phyloP scores from a whole-genome alignment of 2,113 vertebrate genomes.

The Epinephelus fuscoguttatus region DNA sequence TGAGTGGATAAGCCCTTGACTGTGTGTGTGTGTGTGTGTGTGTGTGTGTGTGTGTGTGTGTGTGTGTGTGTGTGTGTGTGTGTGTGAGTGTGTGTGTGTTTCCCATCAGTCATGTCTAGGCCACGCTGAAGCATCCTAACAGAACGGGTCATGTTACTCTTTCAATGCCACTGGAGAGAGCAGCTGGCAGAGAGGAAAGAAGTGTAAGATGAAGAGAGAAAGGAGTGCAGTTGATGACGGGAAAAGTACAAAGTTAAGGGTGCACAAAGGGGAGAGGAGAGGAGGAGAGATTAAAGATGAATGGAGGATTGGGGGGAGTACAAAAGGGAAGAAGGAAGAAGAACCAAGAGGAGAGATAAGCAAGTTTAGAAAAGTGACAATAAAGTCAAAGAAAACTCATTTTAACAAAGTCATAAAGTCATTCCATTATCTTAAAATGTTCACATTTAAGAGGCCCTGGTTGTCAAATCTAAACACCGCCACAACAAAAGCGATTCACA shows the following conservation, averaged over 20 bases:
- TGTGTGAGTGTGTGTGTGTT: too few relatives aligned
- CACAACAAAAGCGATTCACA: constrained; percentile 38
- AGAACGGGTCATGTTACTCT: constrained; percentile 22
- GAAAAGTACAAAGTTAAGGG: background rate
- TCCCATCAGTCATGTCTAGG: constrained; percentile 41
- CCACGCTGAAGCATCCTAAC: background rate
- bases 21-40: background rate
- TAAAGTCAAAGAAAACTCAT: background rate
- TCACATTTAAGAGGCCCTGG: background rate
- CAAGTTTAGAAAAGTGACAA: background rate
- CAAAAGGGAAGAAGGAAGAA: background rate
- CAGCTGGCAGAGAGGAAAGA: background rate
- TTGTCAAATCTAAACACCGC: constrained; percentile 14
- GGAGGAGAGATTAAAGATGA: background rate
- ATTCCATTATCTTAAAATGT: constrained; percentile 20
- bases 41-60: too few relatives aligned
- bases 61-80: too few relatives aligned
- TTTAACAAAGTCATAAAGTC: background rate
- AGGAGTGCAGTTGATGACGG: background rate
- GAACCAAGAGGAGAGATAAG: background rate
- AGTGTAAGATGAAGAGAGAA: background rate
- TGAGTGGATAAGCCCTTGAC: constrained; percentile 22
- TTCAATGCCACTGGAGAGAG: background rate
- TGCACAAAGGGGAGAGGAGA: background rate
- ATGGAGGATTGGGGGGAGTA: background rate